Conservation (phyloP, 2,113 vertebrate species). For the Mirza zaza region DNA sequence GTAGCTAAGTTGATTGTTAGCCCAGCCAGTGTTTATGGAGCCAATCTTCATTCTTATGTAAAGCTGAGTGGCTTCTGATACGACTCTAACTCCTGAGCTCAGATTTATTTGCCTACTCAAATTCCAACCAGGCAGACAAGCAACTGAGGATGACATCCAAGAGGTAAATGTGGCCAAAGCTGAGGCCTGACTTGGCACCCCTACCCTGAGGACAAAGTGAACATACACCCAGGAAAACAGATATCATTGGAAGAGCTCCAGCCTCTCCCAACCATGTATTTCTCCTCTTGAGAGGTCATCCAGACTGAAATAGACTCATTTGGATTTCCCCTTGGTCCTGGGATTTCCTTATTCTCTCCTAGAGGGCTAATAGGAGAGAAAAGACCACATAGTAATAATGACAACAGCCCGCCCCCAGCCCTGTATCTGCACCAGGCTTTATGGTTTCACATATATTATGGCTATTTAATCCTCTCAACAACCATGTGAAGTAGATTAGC, state of each 20-base stretch:
- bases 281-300: slow-evolving; percentile 29
- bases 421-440: neutral
- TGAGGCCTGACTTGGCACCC: neutral
- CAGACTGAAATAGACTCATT: neutral
- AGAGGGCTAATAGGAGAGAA: neutral
- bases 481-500: neutral
- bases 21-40: neutral
- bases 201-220: slow-evolving; percentile 30
- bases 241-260: slow-evolving; percentile 17
- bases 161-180: slow-evolving; percentile 21
- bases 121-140: slow-evolving; percentile 28
- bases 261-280: neutral
- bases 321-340: neutral
- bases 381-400: slow-evolving; percentile 3
- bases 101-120: slow-evolving; percentile 43
- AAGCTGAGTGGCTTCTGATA: slow-evolving; percentile 19
- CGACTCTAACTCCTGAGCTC: slow-evolving; percentile 39
- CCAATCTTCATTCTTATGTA: slow-evolving; percentile 36
- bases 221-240: neutral
- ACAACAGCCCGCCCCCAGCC: neutral
- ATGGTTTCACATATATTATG: neutral
- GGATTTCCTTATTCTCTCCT: slow-evolving; percentile 30
- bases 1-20: neutral
- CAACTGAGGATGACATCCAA: slow-evolving; percentile 25
- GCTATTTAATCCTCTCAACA: slow-evolving; percentile 10